Base-by-base conservation (phyloP, 2,797 vertebrate species). In the Acipenser transmontanus region DNA sequence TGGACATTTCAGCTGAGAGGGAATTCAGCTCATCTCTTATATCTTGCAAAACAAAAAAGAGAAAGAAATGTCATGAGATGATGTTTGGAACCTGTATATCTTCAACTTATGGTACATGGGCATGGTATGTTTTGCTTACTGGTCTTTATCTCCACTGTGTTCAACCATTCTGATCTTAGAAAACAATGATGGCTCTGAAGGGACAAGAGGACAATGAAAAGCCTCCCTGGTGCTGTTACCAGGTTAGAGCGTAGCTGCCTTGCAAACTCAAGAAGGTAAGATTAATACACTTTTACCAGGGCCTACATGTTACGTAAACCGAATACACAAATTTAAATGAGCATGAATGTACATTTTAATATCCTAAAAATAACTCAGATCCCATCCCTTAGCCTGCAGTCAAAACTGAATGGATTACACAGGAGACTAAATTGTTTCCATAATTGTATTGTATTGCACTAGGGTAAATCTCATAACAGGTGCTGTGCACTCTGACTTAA, bases 401-500 rank as follows among this genome's bases (percentile, higher is more conserved):
- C n/a, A 60, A n/a, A 59, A 48, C 48, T 12, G 65, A 4, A 60
- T 14, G 8, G n/a, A 49, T 66, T 17, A 66, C 60, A 61, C 60
- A 34, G 17, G 60, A 47, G 60, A 60, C 47, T 7, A 59, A 7
- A 8, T 50, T 34, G 49, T 66, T 60, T 60, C 12, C 56, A 66
- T 60, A 60, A 59, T 48, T 17, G 20, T 47, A 13, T 66, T 60
- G n/a, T 59, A 49, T 47, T 49, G 13, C 34, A 47, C 8, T 66
- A 49, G 54, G 66, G 51, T 73, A 49, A 66, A 70, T 68, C 71
- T 72, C 70, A 68, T 75, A 80, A 75, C 77, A 78, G 78, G 71
- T 74, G 74, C 74, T 77, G 64, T 68, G 49, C 69, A 75, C 68
- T 74, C 72, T 71, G 68, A 74, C 73, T 80, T 73, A 67, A 69